Evolutionary conservation across 2,113 vertebrate species (phyloP).

Genomic region (Phalacrocorax aristotelis): DNA sequence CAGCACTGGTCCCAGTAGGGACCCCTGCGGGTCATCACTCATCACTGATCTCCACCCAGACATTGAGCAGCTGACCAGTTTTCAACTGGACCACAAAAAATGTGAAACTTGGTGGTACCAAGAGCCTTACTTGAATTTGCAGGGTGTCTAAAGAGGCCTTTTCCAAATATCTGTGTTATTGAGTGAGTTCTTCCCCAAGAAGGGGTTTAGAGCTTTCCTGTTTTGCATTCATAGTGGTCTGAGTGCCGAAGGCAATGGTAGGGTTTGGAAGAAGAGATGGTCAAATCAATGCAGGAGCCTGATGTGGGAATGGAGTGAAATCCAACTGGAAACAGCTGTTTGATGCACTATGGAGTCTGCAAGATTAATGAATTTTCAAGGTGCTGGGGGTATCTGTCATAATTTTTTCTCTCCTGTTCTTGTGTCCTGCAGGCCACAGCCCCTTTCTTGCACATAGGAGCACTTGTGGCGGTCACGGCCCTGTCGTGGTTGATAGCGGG

Average conservation of each 20-base stretch:
- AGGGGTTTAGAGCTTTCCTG: neutral
- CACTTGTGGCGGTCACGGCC: slow-evolving; percentile 82
- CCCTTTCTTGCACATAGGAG: slow-evolving; percentile 93
- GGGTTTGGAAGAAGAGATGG: neutral
- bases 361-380: fast-evolving
- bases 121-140: neutral
- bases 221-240: neutral
- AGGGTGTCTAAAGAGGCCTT: neutral
- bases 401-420: neutral
- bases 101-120: neutral
- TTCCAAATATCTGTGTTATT: neutral
- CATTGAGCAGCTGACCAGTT: neutral
- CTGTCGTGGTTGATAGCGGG: slow-evolving; percentile 94
- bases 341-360: neutral
- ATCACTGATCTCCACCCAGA: neutral
- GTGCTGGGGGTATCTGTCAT: neutral
- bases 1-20: neutral
- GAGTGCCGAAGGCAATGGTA: fast-evolving
- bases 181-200: neutral
- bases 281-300: neutral
- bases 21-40: neutral
- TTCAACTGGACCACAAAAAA: neutral
- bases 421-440: slow-evolving; percentile 84
- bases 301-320: neutral
- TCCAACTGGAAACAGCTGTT: neutral